Evolutionary conservation across 2,888 invertebrate genomes (phyloP).

Genomic region (Temnothorax ravouxi): DNA sequence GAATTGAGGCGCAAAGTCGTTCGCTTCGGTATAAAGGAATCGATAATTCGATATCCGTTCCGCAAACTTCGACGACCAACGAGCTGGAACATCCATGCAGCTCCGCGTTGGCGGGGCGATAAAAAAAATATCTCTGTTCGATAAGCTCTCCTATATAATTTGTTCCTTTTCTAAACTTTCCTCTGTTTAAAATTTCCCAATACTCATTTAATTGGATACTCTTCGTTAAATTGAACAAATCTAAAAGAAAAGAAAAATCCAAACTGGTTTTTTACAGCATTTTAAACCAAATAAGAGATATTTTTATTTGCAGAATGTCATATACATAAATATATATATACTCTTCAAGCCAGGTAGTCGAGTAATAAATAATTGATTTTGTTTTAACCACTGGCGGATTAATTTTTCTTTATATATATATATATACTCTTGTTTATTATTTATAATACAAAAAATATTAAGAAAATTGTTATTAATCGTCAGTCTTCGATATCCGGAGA

Average conservation of each 20-base stretch:
- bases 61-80: conserved; percentile 8
- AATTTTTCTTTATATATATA: too few relatives aligned
- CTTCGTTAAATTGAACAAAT: background rate
- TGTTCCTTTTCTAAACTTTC: background rate
- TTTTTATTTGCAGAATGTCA: background rate
- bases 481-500: background rate
- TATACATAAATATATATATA: background rate
- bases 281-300: background rate
- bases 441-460: background rate
- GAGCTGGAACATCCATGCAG: conserved; percentile 32
- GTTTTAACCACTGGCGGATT: too few relatives aligned
- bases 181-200: background rate
- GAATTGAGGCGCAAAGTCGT: conserved; percentile 19
- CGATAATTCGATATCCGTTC: conserved; percentile 44
- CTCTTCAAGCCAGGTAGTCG: too few relatives aligned
- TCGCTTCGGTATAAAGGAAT: conserved; percentile 25
- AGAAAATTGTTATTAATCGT: background rate
- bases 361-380: too few relatives aligned
- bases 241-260: background rate
- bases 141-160: background rate
- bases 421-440: background rate
- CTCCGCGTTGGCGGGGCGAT: background rate
- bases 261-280: background rate
- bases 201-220: background rate
- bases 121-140: conserved; percentile 10